Percentiles rank a stretch among this genome's conserved stretches.
phyloP scores from a whole-genome alignment of 2,888 invertebrate genomes.

The Trachelus troglodyta region DNA sequence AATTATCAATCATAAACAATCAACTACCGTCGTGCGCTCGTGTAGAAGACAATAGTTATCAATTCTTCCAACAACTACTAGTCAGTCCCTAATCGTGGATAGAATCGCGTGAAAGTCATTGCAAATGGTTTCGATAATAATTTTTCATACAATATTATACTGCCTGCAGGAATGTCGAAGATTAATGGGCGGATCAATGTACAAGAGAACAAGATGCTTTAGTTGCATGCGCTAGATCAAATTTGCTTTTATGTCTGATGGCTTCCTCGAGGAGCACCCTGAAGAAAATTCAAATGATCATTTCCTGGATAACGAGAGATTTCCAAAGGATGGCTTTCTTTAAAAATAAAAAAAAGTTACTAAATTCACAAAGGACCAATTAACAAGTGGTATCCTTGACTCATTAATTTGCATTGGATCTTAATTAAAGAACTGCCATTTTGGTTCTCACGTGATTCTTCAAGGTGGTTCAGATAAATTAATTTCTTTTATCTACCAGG shows the following conservation, averaged over 20 bases:
- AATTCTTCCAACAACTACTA: conserved; percentile 63
- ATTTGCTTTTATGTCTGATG: conserved; percentile 55
- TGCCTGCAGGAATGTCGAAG: not conserved
- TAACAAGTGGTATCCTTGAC: not conserved
- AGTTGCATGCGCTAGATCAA: conserved; percentile 59
- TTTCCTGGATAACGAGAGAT: not conserved
- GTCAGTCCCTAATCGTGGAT: conserved; percentile 58
- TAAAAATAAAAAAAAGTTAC: not conserved
- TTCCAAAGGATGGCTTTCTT: not conserved
- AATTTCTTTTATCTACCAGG: too few relatives aligned
- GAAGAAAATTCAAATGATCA: not conserved
- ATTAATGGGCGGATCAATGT: not conserved
- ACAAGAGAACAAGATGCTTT: conserved; percentile 35
- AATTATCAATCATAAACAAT: not conserved
- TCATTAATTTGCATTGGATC: not conserved
- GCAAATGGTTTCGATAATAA: not conserved
- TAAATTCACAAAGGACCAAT: not conserved
- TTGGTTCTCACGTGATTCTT: not conserved
- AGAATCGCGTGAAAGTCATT: not conserved
- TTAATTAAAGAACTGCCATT: not conserved
- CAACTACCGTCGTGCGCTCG: not conserved
- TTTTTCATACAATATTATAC: not conserved
- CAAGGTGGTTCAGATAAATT: not conserved
- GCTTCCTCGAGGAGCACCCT: conserved; percentile 35
- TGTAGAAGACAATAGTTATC: not conserved